Evolutionary conservation across 1,140 invertebrate genomes (phyloP).

Genomic region (Eriocheir sinensis): DNA sequence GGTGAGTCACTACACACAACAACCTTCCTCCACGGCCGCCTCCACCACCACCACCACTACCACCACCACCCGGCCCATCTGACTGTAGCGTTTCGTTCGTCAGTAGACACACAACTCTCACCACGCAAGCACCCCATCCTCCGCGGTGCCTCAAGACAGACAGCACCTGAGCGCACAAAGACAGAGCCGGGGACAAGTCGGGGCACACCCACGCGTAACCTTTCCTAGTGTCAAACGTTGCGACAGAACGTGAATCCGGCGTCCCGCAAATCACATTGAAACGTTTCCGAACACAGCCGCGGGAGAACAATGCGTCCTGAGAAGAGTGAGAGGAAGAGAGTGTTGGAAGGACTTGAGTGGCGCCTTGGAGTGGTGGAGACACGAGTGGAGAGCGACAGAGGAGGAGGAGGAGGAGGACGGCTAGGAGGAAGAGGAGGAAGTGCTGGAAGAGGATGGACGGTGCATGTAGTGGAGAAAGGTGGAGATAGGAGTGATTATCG

Average conservation of each 20-base stretch:
- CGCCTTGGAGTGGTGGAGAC: background rate
- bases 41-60: too few relatives aligned
- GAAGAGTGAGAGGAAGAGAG: background rate
- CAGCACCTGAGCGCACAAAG: background rate
- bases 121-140: background rate
- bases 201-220: background rate
- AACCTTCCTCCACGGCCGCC: background rate
- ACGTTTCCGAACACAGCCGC: background rate
- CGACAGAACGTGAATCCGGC: background rate
- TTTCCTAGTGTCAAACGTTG: background rate
- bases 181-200: background rate
- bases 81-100: background rate
- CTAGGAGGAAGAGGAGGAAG: too few relatives aligned
- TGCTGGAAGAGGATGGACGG: background rate
- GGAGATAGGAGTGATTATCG: background rate
- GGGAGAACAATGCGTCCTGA: background rate
- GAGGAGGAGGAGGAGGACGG: background rate
- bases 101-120: background rate
- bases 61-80: background rate
- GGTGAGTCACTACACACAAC: slow-evolving; percentile 15
- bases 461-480: background rate
- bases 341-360: background rate
- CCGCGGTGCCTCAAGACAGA: background rate
- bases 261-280: background rate
- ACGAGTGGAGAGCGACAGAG: background rate